Evolutionary conservation across 2,888 invertebrate genomes (phyloP).

Genomic region (Autographa gamma): DNA sequence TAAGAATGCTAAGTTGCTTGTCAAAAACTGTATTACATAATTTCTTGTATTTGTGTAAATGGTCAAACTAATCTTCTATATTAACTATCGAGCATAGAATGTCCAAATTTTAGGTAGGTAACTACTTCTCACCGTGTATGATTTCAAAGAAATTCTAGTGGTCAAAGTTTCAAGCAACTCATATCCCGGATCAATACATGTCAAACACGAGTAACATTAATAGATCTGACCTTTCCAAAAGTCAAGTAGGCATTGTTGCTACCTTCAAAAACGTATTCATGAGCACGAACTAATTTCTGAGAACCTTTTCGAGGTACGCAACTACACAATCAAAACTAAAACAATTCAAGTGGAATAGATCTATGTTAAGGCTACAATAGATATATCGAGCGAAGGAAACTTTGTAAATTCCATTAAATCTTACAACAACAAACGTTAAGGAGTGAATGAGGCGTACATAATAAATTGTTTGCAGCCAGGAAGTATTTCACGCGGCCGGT

Average conservation of each 20-base stretch:
- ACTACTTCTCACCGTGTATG: not conserved
- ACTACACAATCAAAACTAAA: conserved; percentile 35
- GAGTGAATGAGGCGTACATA: conserved; percentile 38
- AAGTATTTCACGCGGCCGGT: conserved; percentile 1
- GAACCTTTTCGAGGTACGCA: conserved; percentile 10
- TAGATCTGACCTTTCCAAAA: conserved; percentile 14
- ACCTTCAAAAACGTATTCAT: not conserved
- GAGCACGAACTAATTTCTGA: conserved; percentile 9
- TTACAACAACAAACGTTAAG: conserved; percentile 42
- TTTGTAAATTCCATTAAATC: conserved; percentile 53
- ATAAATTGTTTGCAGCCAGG: conserved; percentile 27
- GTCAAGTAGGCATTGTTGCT: conserved; percentile 1
- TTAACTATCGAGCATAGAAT: no score
- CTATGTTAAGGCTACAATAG: conserved; percentile 44
- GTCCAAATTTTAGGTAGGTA: no score
- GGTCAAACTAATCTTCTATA: no score
- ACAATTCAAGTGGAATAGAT: conserved; percentile 34
- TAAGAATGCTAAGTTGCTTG: conserved; percentile 6
- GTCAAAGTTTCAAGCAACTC: no score
- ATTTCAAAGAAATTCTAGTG: no score
- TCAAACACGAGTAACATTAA: conserved; percentile 1
- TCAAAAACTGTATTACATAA: not conserved
- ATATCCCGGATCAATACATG: not conserved
- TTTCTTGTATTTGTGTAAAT: no score
- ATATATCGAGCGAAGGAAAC: conserved; percentile 51